A percentile compares a stretch with the other conserved stretches of the same genome.
Evolutionary conservation across 2,888 invertebrate genomes (phyloP).

Genomic region (Orthosia incerta): DNA sequence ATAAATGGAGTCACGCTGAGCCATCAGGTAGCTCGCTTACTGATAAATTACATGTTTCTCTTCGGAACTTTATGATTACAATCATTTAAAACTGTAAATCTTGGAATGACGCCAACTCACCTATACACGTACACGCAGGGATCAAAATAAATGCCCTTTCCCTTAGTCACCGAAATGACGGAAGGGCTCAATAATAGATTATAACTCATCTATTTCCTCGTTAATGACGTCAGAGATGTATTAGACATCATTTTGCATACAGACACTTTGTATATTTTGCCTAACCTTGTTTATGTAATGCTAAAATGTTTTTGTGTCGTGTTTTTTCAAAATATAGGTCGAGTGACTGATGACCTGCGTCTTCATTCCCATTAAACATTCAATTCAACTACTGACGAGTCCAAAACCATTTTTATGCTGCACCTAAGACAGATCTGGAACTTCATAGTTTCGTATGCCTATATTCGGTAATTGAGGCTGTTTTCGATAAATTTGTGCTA

Average conservation of each 20-base stretch:
- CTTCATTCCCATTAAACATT: too few relatives aligned
- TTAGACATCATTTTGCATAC: not conserved
- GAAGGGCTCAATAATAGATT: constrained; percentile 47
- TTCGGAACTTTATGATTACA: constrained; percentile 1
- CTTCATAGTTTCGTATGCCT: not conserved
- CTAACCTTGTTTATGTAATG: not conserved
- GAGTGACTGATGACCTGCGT: not conserved
- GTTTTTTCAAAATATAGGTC: not conserved
- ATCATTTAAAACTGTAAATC: constrained; percentile 21
- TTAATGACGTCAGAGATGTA: constrained; percentile 16
- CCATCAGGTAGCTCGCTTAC: not conserved
- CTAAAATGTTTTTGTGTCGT: not conserved
- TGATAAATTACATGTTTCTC: constrained; percentile 1
- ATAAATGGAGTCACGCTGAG: too few relatives aligned
- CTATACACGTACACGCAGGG: not conserved
- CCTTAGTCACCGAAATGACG: constrained; percentile 37
- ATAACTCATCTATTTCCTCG: constrained; percentile 24
- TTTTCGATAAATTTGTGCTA: not conserved
- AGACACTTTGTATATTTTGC: not conserved
- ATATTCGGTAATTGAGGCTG: not conserved
- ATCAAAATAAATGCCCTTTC: constrained; percentile 58
- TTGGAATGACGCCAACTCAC: constrained; percentile 47
- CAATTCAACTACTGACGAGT: not conserved
- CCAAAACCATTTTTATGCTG: not conserved
- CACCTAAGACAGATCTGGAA: too few relatives aligned